These are phyloP conservation scores for Polylopha cassiicola DNA, from an alignment of 2,888 invertebrate genomes.

Conservation along the genomic window DNA sequence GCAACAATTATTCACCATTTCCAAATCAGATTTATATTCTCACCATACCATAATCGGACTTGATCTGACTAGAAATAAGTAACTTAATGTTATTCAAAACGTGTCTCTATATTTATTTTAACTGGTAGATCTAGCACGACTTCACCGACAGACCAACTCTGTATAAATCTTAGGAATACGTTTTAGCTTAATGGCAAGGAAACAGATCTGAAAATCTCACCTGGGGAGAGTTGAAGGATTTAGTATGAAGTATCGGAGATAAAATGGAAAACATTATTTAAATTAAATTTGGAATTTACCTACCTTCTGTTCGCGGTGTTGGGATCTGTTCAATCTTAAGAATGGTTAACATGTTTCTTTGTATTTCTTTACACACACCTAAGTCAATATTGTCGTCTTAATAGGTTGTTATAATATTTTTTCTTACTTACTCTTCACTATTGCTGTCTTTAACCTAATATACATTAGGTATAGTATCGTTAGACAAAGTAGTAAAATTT, in stretches of 20 bases:
- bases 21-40: constrained; percentile 44
- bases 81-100: constrained; percentile 67
- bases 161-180: constrained; percentile 52
- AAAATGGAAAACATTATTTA: too few relatives aligned
- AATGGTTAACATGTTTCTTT: too few relatives aligned
- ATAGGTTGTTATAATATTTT: too few relatives aligned
- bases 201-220: constrained; percentile 25
- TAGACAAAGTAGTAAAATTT: too few relatives aligned
- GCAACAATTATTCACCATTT: constrained; percentile 39
- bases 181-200: constrained; percentile 35
- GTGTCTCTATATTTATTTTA: constrained; percentile 71
- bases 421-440: too few relatives aligned
- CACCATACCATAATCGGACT: constrained; percentile 28
- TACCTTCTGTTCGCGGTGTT: too few relatives aligned
- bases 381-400: too few relatives aligned
- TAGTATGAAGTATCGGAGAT: constrained; percentile 10
- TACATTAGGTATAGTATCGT: too few relatives aligned
- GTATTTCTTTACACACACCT: too few relatives aligned
- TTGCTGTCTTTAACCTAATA: too few relatives aligned
- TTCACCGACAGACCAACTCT: constrained; percentile 51
- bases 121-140: constrained; percentile 70
- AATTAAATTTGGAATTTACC: too few relatives aligned
- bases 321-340: too few relatives aligned
- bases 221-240: constrained; percentile 18
- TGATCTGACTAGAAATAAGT: constrained; percentile 38